Percentiles rank a stretch among this genome's conserved stretches.
Evolutionary conservation across 2,797 vertebrate species (phyloP).

Genomic region (Synanceia verrucosa): DNA sequence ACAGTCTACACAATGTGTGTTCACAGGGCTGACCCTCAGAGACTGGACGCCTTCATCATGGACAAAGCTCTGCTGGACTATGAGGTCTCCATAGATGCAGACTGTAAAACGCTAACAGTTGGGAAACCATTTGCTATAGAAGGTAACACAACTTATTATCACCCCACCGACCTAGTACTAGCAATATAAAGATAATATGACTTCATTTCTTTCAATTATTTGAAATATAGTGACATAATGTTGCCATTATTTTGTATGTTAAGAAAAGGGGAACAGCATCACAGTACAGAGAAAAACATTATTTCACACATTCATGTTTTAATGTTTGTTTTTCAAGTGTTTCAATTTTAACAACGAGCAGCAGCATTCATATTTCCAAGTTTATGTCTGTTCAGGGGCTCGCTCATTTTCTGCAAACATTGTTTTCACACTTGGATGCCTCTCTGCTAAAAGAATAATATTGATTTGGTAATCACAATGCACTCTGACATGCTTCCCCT

Average conservation of each 20-base stretch:
- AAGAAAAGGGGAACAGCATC: not conserved
- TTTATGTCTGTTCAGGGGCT: too few species aligned
- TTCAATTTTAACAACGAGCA: too few species aligned
- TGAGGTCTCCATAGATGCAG: constrained; percentile 97
- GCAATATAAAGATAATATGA: too few species aligned
- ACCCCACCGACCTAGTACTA: too few species aligned
- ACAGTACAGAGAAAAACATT: too few species aligned
- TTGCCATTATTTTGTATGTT: not conserved
- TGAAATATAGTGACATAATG: too few species aligned
- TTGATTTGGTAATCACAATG: too few species aligned
- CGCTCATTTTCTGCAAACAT: not conserved
- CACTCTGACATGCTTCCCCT: too few species aligned
- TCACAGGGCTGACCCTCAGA: constrained; percentile 93
- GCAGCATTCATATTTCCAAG: too few species aligned
- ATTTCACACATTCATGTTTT: too few species aligned
- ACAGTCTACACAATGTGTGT: constrained; percentile 12
- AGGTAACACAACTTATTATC: constrained; percentile 80
- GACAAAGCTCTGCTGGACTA: constrained; percentile 99
- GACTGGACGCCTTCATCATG: constrained; percentile 98
- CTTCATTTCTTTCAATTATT: too few species aligned
- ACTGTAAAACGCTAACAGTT: constrained; percentile 96
- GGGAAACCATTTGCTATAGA: constrained; percentile 99
- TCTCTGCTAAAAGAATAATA: not conserved
- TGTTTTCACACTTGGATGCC: not conserved
- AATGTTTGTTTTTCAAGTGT: too few species aligned